Base-by-base conservation (phyloP, 2,888 invertebrate species). In the Antheraea yamamai region DNA sequence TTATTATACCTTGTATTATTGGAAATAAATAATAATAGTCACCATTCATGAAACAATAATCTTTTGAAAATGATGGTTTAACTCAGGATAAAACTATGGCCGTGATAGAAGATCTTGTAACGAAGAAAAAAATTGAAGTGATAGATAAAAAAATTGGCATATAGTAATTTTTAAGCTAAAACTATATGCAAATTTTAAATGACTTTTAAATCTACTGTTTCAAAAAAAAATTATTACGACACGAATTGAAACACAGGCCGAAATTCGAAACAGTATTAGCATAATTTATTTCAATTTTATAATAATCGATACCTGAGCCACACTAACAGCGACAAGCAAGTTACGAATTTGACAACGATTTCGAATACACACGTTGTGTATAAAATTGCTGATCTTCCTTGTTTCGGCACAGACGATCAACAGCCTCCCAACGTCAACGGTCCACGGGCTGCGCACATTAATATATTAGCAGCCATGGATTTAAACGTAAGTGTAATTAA, bases 381-480 rank as follows among this genome's bases (percentile, higher is more conserved):
- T 92, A 92, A 91, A 92, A 89, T 86, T 88, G 84, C 82, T 83
- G 84, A 77, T 80, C 80, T 79, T 84, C 79, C 82, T 83, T 77
- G 77, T 81, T 84, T 83, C 77, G 78, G 82, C 77, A 81, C 88
- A 92, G 88, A 86, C 87, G 87, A 80, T 78, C 77, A 77, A 77
- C 81, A 80, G 83, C 84, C 78, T 77, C 81, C 79, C 77, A 78
- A 75, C 82, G 78, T 78, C 77, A 78, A 75, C 82, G 78, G 84
- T 78, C 80, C 81, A 84, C 82, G 82, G 83, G 84, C 83, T 82
- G 83, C 83, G 75, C 78, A 73, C 76, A 79, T 79, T 75, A 80
- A 81, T 83, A 82, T 77, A 77, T 55, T 78, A 75, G 80, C 81
- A 86, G 84, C 83, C 79, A 91, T 91, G 92, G 81, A 81, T 77